Conservation (phyloP, 1,140 invertebrate species). For the Drosophila quadrilineata region DNA sequence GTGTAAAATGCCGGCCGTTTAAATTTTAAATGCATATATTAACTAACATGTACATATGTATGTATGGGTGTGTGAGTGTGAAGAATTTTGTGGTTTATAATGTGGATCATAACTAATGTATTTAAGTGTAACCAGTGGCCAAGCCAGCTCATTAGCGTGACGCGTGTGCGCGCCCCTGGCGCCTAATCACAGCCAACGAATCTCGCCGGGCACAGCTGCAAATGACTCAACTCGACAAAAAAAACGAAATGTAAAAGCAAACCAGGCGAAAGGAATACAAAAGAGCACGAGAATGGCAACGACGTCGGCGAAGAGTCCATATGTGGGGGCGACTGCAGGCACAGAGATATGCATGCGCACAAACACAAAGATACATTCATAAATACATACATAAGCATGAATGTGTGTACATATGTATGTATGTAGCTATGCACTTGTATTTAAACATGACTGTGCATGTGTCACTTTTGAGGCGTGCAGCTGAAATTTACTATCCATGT, state of each 20-base stretch:
- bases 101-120: slow-evolving; percentile 7
- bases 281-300: too few relatives aligned
- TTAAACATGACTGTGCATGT: too few relatives aligned
- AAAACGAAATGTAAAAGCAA: background rate
- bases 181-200: slow-evolving; percentile 68
- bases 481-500: slow-evolving; percentile 6
- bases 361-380: background rate
- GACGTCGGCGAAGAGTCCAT: slow-evolving; percentile 4
- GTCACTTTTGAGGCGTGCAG: slow-evolving; percentile 18
- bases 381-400: background rate
- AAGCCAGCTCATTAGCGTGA: slow-evolving; percentile 65
- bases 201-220: slow-evolving; percentile 26
- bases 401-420: slow-evolving; percentile 1
- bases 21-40: background rate
- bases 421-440: background rate
- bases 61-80: background rate
- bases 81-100: background rate
- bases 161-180: slow-evolving; percentile 67
- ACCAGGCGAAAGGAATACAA: background rate
- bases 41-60: background rate
- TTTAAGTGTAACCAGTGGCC: too few relatives aligned
- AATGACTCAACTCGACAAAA: slow-evolving; percentile 51
- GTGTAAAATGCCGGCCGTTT: background rate
- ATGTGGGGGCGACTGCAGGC: slow-evolving; percentile 27
- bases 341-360: background rate